Conservation (phyloP, 1,140 invertebrate genomes). For the Hyles vespertilio region DNA sequence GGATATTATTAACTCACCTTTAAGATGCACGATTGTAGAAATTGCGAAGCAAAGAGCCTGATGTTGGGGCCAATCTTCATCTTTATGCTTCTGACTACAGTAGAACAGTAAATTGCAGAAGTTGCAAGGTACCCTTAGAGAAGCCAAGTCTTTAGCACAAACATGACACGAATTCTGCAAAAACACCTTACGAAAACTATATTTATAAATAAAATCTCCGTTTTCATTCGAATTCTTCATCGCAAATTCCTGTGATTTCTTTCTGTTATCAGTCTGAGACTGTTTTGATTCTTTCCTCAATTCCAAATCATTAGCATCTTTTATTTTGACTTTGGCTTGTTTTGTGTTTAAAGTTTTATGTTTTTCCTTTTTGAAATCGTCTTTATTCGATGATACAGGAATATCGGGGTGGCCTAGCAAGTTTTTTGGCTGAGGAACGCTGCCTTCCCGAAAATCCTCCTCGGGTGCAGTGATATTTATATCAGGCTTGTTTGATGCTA, state of each 20-base stretch:
- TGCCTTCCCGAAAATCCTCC: conserved; percentile 36
- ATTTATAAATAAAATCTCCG: conserved; percentile 70
- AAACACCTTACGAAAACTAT: conserved; percentile 71
- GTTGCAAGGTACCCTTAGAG: conserved; percentile 54
- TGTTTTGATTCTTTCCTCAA: conserved; percentile 45
- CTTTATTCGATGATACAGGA: conserved; percentile 74
- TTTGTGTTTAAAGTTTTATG: conserved; percentile 60
- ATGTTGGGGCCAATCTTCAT: conserved; percentile 67
- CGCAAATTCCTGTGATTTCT: conserved; percentile 20
- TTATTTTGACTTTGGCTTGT: conserved; percentile 66
- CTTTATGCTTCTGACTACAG: conserved; percentile 64
- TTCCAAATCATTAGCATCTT: conserved; percentile 56
- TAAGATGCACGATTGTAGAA: conserved; percentile 67
- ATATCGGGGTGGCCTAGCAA: conserved; percentile 71
- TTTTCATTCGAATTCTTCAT: conserved; percentile 47
- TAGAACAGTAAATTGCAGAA: conserved; percentile 68
- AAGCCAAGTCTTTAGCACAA: conserved; percentile 59
- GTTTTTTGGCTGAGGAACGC: conserved; percentile 73
- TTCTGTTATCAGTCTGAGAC: conserved; percentile 42
- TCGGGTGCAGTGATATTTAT: conserved; percentile 54
- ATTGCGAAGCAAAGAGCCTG: conserved; percentile 68
- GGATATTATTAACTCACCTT: conserved; percentile 43
- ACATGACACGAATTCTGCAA: conserved; percentile 62
- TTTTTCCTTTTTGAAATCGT: conserved; percentile 74
- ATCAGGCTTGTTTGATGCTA: conserved; percentile 38